Evolutionary conservation across 2,888 invertebrate genomes (phyloP).

Genomic region (Scaptomyza caliginosa): DNA sequence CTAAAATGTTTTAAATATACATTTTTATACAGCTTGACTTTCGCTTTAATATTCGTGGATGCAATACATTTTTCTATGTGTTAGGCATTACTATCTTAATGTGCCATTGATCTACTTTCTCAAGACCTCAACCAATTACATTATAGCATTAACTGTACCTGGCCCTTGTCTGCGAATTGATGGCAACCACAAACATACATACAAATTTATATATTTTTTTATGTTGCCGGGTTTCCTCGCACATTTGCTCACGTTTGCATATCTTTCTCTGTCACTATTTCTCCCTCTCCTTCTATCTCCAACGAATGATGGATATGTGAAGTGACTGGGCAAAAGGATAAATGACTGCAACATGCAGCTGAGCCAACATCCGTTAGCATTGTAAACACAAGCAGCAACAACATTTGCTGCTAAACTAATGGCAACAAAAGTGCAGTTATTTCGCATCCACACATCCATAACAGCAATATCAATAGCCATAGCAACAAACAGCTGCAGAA

Average conservation of each 20-base stretch:
- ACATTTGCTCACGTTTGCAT: conserved; percentile 65
- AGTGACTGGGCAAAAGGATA: conserved; percentile 53
- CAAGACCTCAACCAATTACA: conserved; percentile 17
- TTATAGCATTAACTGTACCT: conserved; percentile 3
- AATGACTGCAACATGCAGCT: conserved; percentile 68
- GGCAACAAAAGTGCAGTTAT: conserved; percentile 72
- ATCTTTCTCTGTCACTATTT: conserved; percentile 1
- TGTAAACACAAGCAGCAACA: conserved; percentile 67
- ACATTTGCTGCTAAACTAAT: conserved; percentile 48
- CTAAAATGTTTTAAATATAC: too few species aligned
- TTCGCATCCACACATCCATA: conserved; percentile 5
- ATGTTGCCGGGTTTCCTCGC: conserved; percentile 26
- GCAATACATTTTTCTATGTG: neutral
- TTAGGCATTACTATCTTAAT: neutral
- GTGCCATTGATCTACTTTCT: conserved; percentile 33
- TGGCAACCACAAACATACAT: too few species aligned
- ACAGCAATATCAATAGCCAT: too few species aligned
- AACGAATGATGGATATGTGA: conserved; percentile 16
- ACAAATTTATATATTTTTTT: too few species aligned
- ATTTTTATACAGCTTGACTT: too few species aligned
- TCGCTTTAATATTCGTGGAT: too few species aligned
- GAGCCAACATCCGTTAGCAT: conserved; percentile 70
- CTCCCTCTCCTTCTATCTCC: neutral
- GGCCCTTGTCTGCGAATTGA: conserved; percentile 18
- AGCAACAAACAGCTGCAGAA: conserved; percentile 33